A percentile compares a stretch with the other conserved stretches of the same genome.
phyloP scores from a whole-genome alignment of 2,888 invertebrate genomes.

The Drosophila helvetica region DNA sequence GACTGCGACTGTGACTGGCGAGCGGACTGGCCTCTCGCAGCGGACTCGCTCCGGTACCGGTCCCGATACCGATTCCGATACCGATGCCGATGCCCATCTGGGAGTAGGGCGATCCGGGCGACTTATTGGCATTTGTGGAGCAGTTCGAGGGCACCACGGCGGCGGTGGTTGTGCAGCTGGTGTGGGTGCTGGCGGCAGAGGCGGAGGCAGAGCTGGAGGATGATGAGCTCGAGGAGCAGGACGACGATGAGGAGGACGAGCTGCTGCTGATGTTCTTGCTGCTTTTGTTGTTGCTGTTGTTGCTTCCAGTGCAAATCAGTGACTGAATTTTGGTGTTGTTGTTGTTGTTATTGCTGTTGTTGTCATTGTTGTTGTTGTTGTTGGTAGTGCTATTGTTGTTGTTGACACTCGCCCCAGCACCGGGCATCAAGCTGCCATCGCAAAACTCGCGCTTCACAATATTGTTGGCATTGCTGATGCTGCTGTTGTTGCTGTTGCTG shows the following conservation, averaged over 20 bases:
- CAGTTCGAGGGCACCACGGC: slow-evolving; percentile 79
- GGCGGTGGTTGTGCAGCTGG: slow-evolving; percentile 79
- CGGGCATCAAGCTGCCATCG: slow-evolving; percentile 77
- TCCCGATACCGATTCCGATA: slow-evolving; percentile 41
- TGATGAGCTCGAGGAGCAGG: slow-evolving; percentile 76
- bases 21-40: slow-evolving; percentile 47
- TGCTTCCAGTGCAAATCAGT: slow-evolving; percentile 53
- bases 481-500: slow-evolving; percentile 33
- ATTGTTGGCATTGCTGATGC: slow-evolving; percentile 54
- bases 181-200: slow-evolving; percentile 66
- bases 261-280: slow-evolving; percentile 65
- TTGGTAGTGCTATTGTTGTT: slow-evolving; percentile 59
- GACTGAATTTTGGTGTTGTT: slow-evolving; percentile 72
- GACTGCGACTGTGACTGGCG: slow-evolving; percentile 47
- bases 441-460: slow-evolving; percentile 83
- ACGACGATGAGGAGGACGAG: slow-evolving; percentile 78
- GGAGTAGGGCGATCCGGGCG: slow-evolving; percentile 70
- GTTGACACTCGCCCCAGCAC: slow-evolving; percentile 71
- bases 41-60: slow-evolving; percentile 46
- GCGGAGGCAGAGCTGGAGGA: slow-evolving; percentile 74
- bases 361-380: slow-evolving; percentile 62
- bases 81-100: slow-evolving; percentile 54
- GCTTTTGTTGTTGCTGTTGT: slow-evolving; percentile 34
- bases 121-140: slow-evolving; percentile 80
- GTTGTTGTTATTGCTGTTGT: slow-evolving; percentile 62